Percentiles rank a stretch among this genome's conserved stretches.
These are phyloP conservation scores for Silurus glanis DNA, from an alignment of 2,113 vertebrate species.

Conservation along the genomic window DNA sequence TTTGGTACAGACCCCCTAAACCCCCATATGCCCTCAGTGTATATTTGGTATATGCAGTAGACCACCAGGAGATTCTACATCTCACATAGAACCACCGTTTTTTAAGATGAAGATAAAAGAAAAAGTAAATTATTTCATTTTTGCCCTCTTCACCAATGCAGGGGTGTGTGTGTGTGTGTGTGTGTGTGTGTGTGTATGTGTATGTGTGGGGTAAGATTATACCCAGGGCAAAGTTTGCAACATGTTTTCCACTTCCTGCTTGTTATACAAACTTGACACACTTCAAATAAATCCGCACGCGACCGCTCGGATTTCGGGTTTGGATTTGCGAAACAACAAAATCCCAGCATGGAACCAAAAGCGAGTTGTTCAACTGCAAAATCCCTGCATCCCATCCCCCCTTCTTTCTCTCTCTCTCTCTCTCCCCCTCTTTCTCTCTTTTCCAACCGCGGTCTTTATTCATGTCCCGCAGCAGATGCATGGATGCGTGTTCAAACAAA, in stretches of 20 bases:
- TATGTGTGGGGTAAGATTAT: not conserved
- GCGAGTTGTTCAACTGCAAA: not conserved
- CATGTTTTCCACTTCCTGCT: not conserved
- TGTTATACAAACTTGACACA: not conserved
- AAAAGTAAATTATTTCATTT: no score
- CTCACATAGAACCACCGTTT: no score
- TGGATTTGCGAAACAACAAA: not conserved
- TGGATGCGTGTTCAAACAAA: slow-evolving; percentile 40
- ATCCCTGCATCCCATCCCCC: not conserved
- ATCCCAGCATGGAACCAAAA: not conserved
- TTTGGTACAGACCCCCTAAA: no score
- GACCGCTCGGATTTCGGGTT: not conserved
- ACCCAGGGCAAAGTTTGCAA: not conserved
- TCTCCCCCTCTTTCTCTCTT: slow-evolving; percentile 33
- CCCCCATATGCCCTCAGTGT: no score
- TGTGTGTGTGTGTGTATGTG: no score
- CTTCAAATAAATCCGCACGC: not conserved
- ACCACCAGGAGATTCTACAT: no score
- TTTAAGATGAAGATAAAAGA: no score
- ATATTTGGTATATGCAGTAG: no score
- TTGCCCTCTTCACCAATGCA: no score
- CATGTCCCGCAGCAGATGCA: slow-evolving; percentile 54
- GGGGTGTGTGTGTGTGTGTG: no score
- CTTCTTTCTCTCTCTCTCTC: not conserved
- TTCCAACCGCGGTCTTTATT: slow-evolving; percentile 41